Evolutionary conservation across 2,797 vertebrate species (phyloP).

Genomic region (Hipposideros larvatus): DNA sequence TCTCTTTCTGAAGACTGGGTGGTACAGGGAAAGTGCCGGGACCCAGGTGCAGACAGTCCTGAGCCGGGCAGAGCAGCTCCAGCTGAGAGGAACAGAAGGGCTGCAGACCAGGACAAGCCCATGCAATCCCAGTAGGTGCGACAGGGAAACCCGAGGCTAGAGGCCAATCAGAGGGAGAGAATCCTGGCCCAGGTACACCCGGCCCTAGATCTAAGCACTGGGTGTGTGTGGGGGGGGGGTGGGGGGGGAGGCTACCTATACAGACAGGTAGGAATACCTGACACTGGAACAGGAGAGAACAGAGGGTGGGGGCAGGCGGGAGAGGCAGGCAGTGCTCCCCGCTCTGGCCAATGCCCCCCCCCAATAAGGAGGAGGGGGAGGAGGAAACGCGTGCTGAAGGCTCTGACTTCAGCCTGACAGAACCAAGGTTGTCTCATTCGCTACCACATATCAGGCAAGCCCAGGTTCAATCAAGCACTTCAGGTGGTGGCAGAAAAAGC

Average conservation of each 20-base stretch:
- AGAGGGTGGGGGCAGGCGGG: fast-evolving
- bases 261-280: fast-evolving
- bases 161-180: no score
- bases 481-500: neutral
- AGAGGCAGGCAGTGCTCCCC: neutral
- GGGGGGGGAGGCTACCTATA: neutral
- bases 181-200: fast-evolving
- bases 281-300: fast-evolving
- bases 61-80: neutral
- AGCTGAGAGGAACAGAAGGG: neutral
- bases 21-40: fast-evolving
- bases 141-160: fast-evolving
- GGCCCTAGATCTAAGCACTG: neutral
- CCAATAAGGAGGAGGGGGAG: neutral
- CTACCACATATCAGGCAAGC: neutral
- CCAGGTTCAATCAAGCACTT: neutral
- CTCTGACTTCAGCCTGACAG: neutral
- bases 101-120: neutral
- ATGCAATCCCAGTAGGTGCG: fast-evolving
- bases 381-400: neutral
- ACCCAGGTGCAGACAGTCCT: neutral
- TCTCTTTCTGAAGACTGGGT: neutral
- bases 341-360: neutral
- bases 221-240: fast-evolving
- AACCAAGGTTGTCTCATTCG: neutral